Conservation (phyloP, 2,888 invertebrate genomes). For the Eristalinus aeneus region DNA sequence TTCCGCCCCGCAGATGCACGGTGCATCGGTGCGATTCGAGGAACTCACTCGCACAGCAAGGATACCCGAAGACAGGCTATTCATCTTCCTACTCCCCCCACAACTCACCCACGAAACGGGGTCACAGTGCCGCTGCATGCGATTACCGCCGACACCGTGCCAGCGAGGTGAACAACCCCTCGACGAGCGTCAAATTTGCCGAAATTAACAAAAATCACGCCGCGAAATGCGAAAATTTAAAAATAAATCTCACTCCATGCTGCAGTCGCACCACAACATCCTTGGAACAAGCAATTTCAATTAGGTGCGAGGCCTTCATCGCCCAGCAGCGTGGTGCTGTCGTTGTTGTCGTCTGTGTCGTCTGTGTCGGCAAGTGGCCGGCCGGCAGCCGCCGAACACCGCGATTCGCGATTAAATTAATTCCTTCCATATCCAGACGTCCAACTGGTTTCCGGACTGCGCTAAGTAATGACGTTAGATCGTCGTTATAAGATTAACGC, state of each 20-base stretch:
- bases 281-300: conserved; percentile 67
- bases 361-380: neutral
- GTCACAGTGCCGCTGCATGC: neutral
- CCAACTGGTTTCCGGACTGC: conserved; percentile 34
- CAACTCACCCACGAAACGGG: neutral
- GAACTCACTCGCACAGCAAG: neutral
- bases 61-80: neutral
- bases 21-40: neutral
- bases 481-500: conserved; percentile 64
- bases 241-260: conserved; percentile 57
- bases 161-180: neutral
- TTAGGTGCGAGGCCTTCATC: conserved; percentile 65
- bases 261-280: neutral
- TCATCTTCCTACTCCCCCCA: neutral
- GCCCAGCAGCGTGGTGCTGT: conserved; percentile 24
- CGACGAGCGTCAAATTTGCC: conserved; percentile 32
- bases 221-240: conserved; percentile 50
- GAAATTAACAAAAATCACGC: conserved; percentile 50
- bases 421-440: conserved; percentile 41
- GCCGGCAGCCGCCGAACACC: conserved; percentile 5
- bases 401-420: conserved; percentile 49
- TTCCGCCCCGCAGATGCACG: conserved; percentile 4
- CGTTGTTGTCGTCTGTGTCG: neutral
- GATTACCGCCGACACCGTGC: neutral
- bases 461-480: conserved; percentile 65